Base-by-base conservation (phyloP, 2,113 vertebrate species). In the Formicarius rufipectus region DNA sequence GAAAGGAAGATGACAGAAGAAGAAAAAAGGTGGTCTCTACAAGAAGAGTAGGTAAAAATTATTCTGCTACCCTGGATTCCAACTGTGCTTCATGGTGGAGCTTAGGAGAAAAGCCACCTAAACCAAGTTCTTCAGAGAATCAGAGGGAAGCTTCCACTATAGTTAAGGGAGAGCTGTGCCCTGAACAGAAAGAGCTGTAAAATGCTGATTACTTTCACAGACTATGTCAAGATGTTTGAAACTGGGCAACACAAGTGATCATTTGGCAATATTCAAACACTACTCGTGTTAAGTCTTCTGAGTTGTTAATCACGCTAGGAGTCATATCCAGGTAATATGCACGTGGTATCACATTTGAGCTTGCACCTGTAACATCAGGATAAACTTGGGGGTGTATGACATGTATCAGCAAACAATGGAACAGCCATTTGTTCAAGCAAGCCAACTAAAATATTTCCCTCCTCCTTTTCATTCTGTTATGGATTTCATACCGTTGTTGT, bases 151-250 rank as follows among this genome's bases (percentile, higher is more conserved):
- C 21, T 67, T 50, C 64, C 31, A 13, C 18, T 55, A 40, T 0
- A 80, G 35, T 14, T 44, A 83, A 58, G 30, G 21, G 39, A 93
- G 45, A 87, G 27, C 42, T 44, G 15, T 4, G 23, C 64, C 67
- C 52, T 37, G 5, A 90, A 71, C 20, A 76, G 30, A 23, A 84
- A n/a, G 37, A 22, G 18, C 23, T 76, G 27, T 53, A 58, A 76
- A 96, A 83, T 21, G 25, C 52, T 37, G 30, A 39, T 44, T 69
- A 28, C 40, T 93, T 94, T 59, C 52, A 88, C 88, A 88, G 80
- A 19, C 1, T 18, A 24, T 1, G 3, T n/a, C 60, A 44, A 11
- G 47, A 25, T 67, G 22, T 74, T 74, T 74, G 47, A 81, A 87
- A 60, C 4, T 31, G 39, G 44, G n/a, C 75, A 80, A 55, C 52